Evolutionary conservation across 2,797 vertebrate species (phyloP).

Genomic region (Allobates femoralis): DNA sequence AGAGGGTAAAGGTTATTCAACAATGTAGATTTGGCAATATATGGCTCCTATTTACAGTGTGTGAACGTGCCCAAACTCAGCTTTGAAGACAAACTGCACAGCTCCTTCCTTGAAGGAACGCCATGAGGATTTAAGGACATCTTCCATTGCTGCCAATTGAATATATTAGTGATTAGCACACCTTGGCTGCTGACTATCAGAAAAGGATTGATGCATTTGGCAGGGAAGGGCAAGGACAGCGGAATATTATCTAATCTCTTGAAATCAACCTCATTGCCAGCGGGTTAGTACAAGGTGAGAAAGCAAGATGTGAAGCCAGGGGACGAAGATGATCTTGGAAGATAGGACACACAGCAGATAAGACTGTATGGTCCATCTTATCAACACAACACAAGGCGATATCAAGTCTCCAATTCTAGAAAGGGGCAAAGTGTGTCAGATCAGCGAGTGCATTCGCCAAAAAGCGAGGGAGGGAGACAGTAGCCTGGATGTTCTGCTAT

Average conservation of each 20-base stretch:
- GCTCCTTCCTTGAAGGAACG: background rate
- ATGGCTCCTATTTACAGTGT: too few species aligned
- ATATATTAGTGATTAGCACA: background rate
- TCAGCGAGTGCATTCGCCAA: background rate
- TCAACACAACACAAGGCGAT: slow-evolving; percentile 21
- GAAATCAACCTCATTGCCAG: slow-evolving; percentile 23
- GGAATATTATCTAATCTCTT: slow-evolving; percentile 38
- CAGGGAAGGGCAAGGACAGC: slow-evolving; percentile 45
- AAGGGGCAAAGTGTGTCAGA: slow-evolving; percentile 41
- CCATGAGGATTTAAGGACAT: background rate
- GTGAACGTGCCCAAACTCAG: background rate
- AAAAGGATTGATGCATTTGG: background rate
- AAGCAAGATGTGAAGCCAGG: slow-evolving; percentile 48
- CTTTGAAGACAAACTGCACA: background rate
- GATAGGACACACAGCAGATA: slow-evolving; percentile 29
- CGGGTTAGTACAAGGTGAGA: slow-evolving; percentile 60
- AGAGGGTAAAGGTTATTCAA: too few species aligned
- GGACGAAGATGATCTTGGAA: slow-evolving; percentile 21
- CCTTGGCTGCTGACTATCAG: background rate
- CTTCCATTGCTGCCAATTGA: background rate
- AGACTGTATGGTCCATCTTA: slow-evolving; percentile 21
- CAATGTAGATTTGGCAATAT: too few species aligned
- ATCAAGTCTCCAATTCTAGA: background rate
- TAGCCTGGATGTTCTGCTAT: background rate
- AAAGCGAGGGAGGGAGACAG: background rate